phyloP scores from a whole-genome alignment of 2,113 vertebrate species.

The Spilogale gracilis region DNA sequence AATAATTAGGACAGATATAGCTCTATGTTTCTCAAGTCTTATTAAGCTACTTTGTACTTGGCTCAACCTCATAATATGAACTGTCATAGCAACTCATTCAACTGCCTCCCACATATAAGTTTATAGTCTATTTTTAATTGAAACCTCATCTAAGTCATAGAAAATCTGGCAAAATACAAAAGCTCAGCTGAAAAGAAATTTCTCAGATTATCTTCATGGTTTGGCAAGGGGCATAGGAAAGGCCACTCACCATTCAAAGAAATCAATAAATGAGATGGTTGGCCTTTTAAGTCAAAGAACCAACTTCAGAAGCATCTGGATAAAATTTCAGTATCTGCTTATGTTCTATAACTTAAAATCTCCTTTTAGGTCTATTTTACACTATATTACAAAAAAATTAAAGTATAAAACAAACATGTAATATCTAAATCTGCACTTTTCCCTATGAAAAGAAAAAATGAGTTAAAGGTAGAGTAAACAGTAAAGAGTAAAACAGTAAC shows the following conservation, averaged over 20 bases:
- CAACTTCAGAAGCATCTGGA: constrained; percentile 16
- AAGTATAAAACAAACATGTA: constrained; percentile 50
- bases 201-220: constrained; percentile 79
- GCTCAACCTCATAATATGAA: constrained; percentile 72
- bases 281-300: constrained; percentile 5
- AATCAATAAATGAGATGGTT: constrained; percentile 59
- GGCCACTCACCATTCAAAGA: constrained; percentile 78
- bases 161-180: constrained; percentile 69
- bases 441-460: constrained; percentile 5
- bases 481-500: neutral
- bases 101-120: constrained; percentile 70
- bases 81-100: constrained; percentile 79
- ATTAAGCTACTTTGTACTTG: constrained; percentile 68
- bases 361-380: neutral
- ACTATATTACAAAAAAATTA: constrained; percentile 38
- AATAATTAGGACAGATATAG: constrained; percentile 36
- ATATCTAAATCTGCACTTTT: constrained; percentile 46
- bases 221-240: constrained; percentile 62
- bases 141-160: constrained; percentile 73
- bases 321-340: constrained; percentile 11
- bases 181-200: constrained; percentile 74
- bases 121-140: constrained; percentile 82
- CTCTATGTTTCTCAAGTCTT: constrained; percentile 54
- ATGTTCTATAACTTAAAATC: neutral
- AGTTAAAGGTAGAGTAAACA: neutral